Conservation (phyloP, 1,140 invertebrate species). For the Drosophila kikkawai region DNA sequence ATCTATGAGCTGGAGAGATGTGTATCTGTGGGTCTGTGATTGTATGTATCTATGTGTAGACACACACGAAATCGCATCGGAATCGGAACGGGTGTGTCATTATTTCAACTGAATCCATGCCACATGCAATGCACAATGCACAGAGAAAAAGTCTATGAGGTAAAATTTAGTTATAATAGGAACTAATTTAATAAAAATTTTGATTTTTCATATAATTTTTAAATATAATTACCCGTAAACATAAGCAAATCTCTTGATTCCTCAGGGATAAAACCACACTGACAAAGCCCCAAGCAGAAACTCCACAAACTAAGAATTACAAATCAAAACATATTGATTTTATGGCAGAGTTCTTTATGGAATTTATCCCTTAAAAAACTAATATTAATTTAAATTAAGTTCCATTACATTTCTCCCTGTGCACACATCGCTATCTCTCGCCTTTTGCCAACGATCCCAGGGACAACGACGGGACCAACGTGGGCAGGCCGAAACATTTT, state of each 20-base stretch:
- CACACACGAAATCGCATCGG: constrained; percentile 27
- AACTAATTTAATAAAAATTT: too few relatives aligned
- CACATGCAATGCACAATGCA: constrained; percentile 70
- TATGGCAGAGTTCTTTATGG: rapidly evolving
- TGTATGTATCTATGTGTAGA: constrained; percentile 34
- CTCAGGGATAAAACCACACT: not conserved
- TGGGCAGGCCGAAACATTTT: constrained; percentile 74
- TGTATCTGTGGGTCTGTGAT: constrained; percentile 45
- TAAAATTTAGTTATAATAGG: not conserved
- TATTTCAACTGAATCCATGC: constrained; percentile 80
- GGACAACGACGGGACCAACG: constrained; percentile 37
- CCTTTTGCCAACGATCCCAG: constrained; percentile 21
- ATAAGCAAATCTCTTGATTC: not conserved
- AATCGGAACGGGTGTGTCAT: constrained; percentile 79
- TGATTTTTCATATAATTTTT: not conserved
- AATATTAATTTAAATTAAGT: not conserved
- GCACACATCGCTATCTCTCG: constrained; percentile 23
- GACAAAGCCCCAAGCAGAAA: too few relatives aligned
- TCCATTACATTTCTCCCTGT: not conserved
- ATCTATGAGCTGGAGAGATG: constrained; percentile 62
- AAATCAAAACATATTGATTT: not conserved
- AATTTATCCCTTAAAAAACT: not conserved
- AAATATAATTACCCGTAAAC: not conserved
- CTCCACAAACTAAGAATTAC: not conserved
- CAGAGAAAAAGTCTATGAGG: not conserved